Conservation (phyloP, 2,113 vertebrate species). For the Crocuta crocuta region DNA sequence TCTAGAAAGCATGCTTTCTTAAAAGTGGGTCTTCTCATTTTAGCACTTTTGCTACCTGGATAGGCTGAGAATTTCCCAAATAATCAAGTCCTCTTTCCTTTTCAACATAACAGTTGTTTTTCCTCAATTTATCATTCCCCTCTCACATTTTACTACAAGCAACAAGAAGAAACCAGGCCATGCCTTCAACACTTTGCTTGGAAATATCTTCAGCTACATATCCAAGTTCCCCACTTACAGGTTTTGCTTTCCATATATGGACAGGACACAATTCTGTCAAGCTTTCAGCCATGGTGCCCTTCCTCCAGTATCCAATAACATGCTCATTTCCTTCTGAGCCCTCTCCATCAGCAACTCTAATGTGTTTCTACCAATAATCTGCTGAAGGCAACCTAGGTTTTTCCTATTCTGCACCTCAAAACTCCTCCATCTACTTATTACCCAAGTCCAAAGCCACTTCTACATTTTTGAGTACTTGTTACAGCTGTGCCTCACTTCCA, state of each 20-base stretch:
- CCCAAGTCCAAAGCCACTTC: background rate
- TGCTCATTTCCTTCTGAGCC: background rate
- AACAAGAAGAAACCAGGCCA: background rate
- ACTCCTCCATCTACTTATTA: background rate
- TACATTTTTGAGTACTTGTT: background rate
- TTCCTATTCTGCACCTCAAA: background rate
- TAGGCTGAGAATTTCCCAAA: background rate
- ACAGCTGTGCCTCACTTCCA: background rate
- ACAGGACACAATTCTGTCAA: background rate
- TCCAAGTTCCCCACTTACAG: background rate
- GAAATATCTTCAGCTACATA: background rate
- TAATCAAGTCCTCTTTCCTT: background rate
- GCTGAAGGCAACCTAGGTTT: background rate
- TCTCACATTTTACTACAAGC: background rate
- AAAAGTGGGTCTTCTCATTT: background rate
- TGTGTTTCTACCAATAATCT: background rate
- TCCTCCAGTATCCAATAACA: background rate
- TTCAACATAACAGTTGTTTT: background rate
- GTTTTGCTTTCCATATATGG: background rate
- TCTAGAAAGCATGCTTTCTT: background rate
- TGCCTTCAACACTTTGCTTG: background rate
- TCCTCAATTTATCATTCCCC: background rate
- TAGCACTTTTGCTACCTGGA: background rate
- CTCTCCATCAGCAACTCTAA: background rate
- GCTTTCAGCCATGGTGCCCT: background rate